Evolutionary conservation across 2,797 vertebrate genomes (phyloP), one percentile per base, ranked within the genome.

Genomic region (Pipistrellus kuhlii): DNA sequence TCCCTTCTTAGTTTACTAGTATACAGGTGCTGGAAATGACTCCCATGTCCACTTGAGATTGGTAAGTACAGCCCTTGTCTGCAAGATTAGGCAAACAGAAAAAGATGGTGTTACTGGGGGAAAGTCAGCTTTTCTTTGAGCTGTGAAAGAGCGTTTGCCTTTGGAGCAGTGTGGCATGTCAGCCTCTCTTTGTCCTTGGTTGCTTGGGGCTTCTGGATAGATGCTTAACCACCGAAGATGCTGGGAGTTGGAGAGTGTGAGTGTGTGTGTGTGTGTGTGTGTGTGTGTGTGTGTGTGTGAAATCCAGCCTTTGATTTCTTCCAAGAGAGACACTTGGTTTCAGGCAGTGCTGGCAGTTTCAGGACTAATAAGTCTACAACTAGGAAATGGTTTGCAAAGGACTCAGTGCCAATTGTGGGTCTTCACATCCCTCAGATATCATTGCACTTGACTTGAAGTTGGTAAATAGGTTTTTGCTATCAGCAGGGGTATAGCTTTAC

Each of bases 111-210:
- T 46, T 82, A 4, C 18, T 20, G 15, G 6, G n/a, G 20, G 4
- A 27, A 38, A 69, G 55, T 71, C 35, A 48, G 8, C 62, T 75
- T 30, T 55, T 66, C 38, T 27, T 32, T 11, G 66, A 66, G 41
- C 69, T 0, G 2, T 15, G 32, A 59, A 18, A 44, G 51, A 2
- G 66, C 53, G 32, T 51, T 46, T 32, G 73, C 53, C 89, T 62
- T 8, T 6, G 23, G 51, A 75, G 46, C 8, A 0, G 0, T 3
- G 8, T 38, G n/a, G 30, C 1, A 0, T 6, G 6, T 11, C 17
- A 4, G 35, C 7, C 51, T 71, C 23, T 5, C 23, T 12, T 13
- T 18, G n/a, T 68, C 0, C 32, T 27, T 12, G 7, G 21, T 6
- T 17, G 32, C 21, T 4, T 35, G 68, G 23, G 73, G 21, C 38